phyloP scores from a whole-genome alignment of 1,140 invertebrate genomes.

The Plodia interpunctella region DNA sequence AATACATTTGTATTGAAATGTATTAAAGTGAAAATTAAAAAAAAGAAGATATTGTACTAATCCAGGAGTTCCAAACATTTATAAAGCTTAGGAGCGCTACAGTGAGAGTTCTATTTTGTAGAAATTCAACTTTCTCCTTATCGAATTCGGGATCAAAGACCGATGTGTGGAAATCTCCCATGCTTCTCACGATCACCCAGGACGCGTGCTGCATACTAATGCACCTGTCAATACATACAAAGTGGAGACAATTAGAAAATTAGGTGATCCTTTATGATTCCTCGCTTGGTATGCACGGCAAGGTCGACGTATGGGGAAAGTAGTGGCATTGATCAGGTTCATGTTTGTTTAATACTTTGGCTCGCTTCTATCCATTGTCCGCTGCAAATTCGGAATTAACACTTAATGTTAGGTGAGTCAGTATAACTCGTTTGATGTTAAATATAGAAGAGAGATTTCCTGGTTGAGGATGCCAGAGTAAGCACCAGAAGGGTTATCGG shows the following conservation, averaged over 20 bases:
- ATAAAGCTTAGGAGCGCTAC: not conserved
- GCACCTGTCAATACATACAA: conserved; percentile 22
- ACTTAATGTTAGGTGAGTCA: too few species aligned
- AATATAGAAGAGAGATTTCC: too few species aligned
- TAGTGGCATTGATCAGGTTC: conserved; percentile 9
- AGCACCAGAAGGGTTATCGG: too few species aligned
- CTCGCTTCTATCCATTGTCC: not conserved
- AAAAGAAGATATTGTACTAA: not conserved
- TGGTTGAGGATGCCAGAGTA: too few species aligned
- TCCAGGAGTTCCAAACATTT: not conserved
- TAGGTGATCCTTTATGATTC: conserved; percentile 23
- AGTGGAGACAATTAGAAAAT: conserved; percentile 36
- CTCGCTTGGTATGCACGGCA: conserved; percentile 24
- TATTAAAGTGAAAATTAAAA: not conserved
- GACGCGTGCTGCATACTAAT: conserved; percentile 52
- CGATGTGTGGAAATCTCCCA: conserved; percentile 34
- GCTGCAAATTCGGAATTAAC: not conserved
- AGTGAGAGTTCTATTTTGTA: conserved; percentile 31
- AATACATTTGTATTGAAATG: too few species aligned
- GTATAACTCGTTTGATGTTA: too few species aligned
- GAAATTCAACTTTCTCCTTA: conserved; percentile 64
- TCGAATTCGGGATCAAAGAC: conserved; percentile 52
- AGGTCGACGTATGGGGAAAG: conserved; percentile 21
- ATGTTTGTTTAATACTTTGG: not conserved
- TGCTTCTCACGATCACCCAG: conserved; percentile 53